Conservation (phyloP, 2,113 vertebrate genomes). For the Rynchops niger region DNA sequence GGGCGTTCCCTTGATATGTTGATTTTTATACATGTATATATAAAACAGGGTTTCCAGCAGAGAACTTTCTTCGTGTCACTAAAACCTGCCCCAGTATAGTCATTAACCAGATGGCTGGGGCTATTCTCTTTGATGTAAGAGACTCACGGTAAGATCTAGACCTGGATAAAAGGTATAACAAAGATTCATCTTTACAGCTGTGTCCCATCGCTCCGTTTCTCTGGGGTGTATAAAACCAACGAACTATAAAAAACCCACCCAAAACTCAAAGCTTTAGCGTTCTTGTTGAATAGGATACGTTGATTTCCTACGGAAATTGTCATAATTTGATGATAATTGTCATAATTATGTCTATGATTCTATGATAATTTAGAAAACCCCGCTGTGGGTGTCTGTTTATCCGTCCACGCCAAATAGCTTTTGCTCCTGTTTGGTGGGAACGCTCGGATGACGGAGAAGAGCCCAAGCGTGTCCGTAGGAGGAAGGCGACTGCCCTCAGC, state of each 20-base stretch:
- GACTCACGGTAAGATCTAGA: not conserved
- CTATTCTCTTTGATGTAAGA: not conserved
- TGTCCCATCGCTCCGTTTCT: not conserved
- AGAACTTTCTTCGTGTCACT: accelerated
- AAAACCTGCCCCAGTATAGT: not conserved
- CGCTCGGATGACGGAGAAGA: not conserved
- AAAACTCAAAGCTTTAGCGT: not conserved
- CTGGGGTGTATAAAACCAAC: not conserved
- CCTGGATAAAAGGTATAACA: not conserved
- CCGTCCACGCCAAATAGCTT: not conserved
- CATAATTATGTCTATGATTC: not conserved
- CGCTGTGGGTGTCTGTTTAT: not conserved
- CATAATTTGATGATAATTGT: not conserved
- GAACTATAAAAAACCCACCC: not conserved
- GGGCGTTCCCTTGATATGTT: not conserved
- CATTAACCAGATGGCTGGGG: not conserved
- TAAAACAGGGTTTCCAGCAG: not conserved
- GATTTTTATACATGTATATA: not conserved
- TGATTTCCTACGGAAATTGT: not conserved
- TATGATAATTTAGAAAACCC: not conserved
- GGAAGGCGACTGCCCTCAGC: not conserved
- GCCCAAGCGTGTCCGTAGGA: not conserved
- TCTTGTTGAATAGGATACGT: not conserved
- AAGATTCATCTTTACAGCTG: not conserved
- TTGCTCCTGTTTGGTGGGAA: not conserved